Conservation (phyloP, 2,797 vertebrate genomes). For the Intellagama lesueurii region DNA sequence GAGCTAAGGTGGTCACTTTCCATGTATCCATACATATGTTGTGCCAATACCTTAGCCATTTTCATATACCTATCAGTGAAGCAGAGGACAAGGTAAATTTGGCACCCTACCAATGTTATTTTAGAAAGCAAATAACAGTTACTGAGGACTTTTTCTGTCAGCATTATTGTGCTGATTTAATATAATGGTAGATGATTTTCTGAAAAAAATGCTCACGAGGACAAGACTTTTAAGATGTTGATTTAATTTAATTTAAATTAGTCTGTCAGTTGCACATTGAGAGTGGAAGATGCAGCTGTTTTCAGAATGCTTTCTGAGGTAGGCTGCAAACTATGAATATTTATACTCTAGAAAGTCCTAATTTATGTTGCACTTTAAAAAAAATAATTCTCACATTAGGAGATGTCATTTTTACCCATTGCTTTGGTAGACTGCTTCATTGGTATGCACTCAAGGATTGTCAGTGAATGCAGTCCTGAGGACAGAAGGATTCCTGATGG, state of each 20-base stretch:
- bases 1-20: no score
- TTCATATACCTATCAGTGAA: not conserved
- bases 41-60: not conserved
- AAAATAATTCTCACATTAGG: slow-evolving; percentile 76
- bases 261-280: slow-evolving; percentile 72
- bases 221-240: slow-evolving; percentile 78
- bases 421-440: slow-evolving; percentile 74
- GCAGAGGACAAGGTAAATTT: not conserved
- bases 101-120: not conserved
- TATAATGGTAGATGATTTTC: slow-evolving; percentile 51
- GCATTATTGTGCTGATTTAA: slow-evolving; percentile 11
- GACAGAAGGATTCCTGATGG: slow-evolving; percentile 62
- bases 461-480: slow-evolving; percentile 66
- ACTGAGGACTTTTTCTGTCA: not conserved
- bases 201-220: slow-evolving; percentile 55
- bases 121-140: not conserved
- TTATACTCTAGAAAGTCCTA: slow-evolving; percentile 67
- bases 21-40: no score
- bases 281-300: slow-evolving; percentile 77
- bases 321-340: slow-evolving; percentile 78
- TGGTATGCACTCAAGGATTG: slow-evolving; percentile 66
- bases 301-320: slow-evolving; percentile 76
- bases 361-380: slow-evolving; percentile 58
- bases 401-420: slow-evolving; percentile 63
- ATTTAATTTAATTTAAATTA: slow-evolving; percentile 81